Base-by-base conservation (phyloP, 2,888 invertebrate species). In the Escarpia spicata region DNA sequence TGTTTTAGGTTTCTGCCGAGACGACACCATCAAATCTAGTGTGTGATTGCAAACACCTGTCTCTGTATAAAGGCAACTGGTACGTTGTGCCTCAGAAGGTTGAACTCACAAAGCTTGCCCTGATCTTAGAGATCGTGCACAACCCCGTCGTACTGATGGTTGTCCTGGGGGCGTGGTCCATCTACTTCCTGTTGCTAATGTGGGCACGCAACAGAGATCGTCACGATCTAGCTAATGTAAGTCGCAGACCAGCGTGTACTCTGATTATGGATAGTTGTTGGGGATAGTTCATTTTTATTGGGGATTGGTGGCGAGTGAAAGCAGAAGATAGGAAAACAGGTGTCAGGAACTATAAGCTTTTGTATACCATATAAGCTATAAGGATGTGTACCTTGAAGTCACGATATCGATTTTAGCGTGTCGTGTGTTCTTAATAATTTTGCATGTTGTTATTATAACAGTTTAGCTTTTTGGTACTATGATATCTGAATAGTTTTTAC, bases 141-240 rank as follows among this genome's bases (percentile, higher is more conserved):
- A 96, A 96, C 92, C 95, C 96, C 0, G 93, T 95, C 2, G 94
- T 95, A 43, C 94, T 95, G 31, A 93, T 94, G 43, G 92, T 94
- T 2, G 94, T 95, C 0, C 60, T 95, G 10, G 90, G 94, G 9
- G 93, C 95, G 31, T 95, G 95, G 95, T 90, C 94, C 9, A 58
- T 95, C 43, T 95, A 95, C 92, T 93, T 95, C 90, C 93, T 94
- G 44, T 89, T 95, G 3, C 92, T 95, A 44, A 93, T 93, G 89
- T 95, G 95, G 95, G 94, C 95, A 37, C 93, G 93, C 43, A 93
- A 93, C 44, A 94, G 93, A 90, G 95, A 95, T 93, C 93, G 93
- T 92, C 92, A 92, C 8, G 95, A 95, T 91, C 91, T 31, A 26
- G 93, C 93, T 92, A 93, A 94, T 94, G 95, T 95, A 93, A 31